Base-by-base conservation (phyloP, 1,140 invertebrate species). In the Globodera ellingtonae region DNA sequence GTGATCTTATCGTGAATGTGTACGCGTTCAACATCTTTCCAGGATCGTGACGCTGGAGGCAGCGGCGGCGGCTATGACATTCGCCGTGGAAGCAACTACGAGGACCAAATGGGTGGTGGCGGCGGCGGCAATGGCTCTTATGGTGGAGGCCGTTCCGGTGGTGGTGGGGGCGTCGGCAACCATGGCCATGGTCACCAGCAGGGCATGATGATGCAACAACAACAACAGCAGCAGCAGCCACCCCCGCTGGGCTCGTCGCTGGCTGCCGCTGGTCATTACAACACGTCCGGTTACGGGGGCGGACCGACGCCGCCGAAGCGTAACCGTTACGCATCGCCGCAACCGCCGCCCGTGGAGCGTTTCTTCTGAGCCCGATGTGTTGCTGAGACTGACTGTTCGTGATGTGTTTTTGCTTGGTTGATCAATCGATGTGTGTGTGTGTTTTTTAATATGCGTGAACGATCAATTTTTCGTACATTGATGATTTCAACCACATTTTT, bases 321-420 rank as follows among this genome's bases (percentile, higher is more conserved):
- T 18, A n/a, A 70, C 10, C 67, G 67, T 21, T 47, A 70, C 24
- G 7, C 24, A 13, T 70, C 67, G 67, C 67, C 67, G 67, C 67
- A 70, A 18, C 67, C 67, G 24, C 67, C 67, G 67, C 35, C 67
- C 46, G 67, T 70, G 24, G 35, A 70, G 46, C 67, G 67, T 44
- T 70, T 70, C 24, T 70, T 70, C 18, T 70, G 67, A 70, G 21
- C 35, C 35, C 35, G 35, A 35, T 35, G 35, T 35, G 35, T 35
- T 35, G 35, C 35, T 2, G 24, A 24, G 24, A 24, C 24, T 24
- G 35, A 35, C 35, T 35, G 35, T 35, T 35, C 35, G 3, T 35
- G 35, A 35, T 35, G 35, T 35, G 35, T 35, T 35, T 35, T 3
- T 24, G 24, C 24, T 24, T 35, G 35, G 35, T 35, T 35, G 35